These are phyloP conservation scores for Ranitomeya variabilis DNA, from an alignment of 2,113 vertebrate species.

Conservation along the genomic window DNA sequence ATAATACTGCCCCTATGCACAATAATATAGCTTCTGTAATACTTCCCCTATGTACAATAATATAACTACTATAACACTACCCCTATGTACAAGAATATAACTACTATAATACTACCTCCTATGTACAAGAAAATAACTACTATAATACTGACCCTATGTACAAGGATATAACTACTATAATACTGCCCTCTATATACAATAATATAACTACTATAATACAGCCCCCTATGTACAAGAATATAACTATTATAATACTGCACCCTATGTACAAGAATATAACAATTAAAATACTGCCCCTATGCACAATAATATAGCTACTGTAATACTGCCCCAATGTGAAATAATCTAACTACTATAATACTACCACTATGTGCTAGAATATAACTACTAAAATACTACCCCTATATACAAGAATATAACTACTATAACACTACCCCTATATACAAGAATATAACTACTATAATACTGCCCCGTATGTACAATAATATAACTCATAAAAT, in stretches of 20 bases:
- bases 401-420: background rate
- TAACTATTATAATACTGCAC: background rate
- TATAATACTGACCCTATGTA: background rate
- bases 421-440: background rate
- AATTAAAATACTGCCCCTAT: background rate
- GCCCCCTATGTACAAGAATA: background rate
- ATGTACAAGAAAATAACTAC: background rate
- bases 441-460: too few relatives aligned
- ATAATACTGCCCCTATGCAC: background rate
- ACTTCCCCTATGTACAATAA: background rate
- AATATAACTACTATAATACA: background rate
- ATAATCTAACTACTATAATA: background rate
- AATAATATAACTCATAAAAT: background rate
- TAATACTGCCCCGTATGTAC: background rate
- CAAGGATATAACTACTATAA: background rate
- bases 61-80: background rate
- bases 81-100: background rate
- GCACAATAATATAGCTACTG: background rate
- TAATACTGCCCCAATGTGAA: background rate
- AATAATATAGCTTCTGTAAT: background rate
- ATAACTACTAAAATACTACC: background rate
- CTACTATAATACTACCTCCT: too few relatives aligned
- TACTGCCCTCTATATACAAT: background rate
- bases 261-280: slow-evolving; percentile 1
- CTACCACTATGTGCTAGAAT: background rate